Evolutionary conservation across 2,113 vertebrate species (phyloP).

Genomic region (Marmota flaviventris): DNA sequence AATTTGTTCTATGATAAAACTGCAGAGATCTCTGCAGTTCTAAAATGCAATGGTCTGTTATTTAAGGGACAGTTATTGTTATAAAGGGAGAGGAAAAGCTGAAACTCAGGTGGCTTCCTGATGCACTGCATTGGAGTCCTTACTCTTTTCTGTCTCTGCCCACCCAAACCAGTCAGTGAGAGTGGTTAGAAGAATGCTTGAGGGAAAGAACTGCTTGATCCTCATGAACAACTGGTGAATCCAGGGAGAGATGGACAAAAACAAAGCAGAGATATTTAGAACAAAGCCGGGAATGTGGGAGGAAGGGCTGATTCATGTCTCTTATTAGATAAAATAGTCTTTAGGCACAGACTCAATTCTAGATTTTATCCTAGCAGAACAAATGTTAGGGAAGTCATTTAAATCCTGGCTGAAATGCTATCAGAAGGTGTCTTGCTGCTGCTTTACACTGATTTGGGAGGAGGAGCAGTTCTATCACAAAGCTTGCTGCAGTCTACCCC

Average conservation of each 20-base stretch:
- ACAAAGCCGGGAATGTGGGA: neutral
- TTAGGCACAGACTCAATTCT: neutral
- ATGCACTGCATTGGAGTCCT: neutral
- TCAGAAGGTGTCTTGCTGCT: too few relatives aligned
- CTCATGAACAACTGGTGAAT: neutral
- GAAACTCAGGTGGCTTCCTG: neutral
- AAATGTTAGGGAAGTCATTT: neutral
- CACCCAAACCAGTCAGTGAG: neutral
- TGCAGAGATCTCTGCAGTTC: neutral
- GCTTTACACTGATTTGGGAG: neutral
- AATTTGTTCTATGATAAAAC: neutral
- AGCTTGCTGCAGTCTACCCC: neutral
- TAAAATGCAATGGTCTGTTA: neutral
- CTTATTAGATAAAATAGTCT: neutral
- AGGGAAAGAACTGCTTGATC: conserved; percentile 30
- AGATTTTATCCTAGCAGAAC: neutral
- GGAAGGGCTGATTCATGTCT: neutral
- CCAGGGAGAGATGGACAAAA: neutral
- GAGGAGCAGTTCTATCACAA: neutral
- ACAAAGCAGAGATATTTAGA: neutral
- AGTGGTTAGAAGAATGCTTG: neutral
- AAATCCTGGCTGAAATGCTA: neutral
- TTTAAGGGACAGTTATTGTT: neutral
- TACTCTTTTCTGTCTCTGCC: neutral
- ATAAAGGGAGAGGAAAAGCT: neutral